Evolutionary conservation across 2,888 invertebrate genomes (phyloP), one percentile per base, ranked within the genome.

Genomic region (Drosophila cognata): DNA sequence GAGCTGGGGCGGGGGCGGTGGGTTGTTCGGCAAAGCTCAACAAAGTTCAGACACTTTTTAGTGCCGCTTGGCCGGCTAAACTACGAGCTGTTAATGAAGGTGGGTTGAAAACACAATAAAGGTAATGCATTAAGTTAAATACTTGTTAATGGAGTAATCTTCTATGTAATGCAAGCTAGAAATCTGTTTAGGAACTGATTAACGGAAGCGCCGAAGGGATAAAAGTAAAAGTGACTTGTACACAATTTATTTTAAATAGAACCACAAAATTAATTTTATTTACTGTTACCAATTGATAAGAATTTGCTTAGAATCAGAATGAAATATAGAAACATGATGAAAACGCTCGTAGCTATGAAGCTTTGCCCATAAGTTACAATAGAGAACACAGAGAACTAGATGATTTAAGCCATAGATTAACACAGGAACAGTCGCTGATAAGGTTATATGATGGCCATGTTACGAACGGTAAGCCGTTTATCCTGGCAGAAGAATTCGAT

Each of bases 1-100:
- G 16, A 25, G n/a, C 33, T 31, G 25, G 28, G 33, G 33, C 18
- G 48, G 28, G 7, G 28, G 55, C 36, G 18, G 7, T 38, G n/a
- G 48, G n/a, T 21, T 31, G 10, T 31, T 51, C 16, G n/a, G n/a
- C 1, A 2, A 21, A 21, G 36, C 63, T 29, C 6, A 55, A 8
- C 13, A 43, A 33, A 56, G 25, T 41, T 62, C n/a, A 25, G 18
- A 61, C 55, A 56, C n/a, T n/a, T 29, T 43, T 62, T 56, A 16
- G 16, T 28, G 16, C 35, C 18, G 6, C 11, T 5, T 57, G 29
- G 38, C 4, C 29, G 55, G 36, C 55, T n/a, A 28, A 36, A 28
- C 36, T 38, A 36, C 25, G 35, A 41, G 29, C 38, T 41, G 29
- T 56, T n/a, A 56, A 56, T 41, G 16, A 29, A 56, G 56, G 28